Base-by-base conservation (phyloP, 1,140 invertebrate genomes). In the Theocolax elegans region DNA sequence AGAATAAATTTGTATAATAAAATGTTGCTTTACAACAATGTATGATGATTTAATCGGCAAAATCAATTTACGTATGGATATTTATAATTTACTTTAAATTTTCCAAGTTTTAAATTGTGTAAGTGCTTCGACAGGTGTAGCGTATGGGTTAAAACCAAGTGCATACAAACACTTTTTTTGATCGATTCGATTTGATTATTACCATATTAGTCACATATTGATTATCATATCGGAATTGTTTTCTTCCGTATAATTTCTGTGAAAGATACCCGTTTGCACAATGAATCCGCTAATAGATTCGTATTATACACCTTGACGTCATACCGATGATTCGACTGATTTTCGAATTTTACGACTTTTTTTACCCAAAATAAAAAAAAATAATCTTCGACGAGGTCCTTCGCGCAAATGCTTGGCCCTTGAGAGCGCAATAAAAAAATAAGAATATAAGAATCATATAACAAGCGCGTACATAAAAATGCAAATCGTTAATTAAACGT, bases 291-390 rank as follows among this genome's bases (percentile, higher is more conserved):
- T 0, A 13, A 49, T 63, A 21, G 46, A 10, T 0, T 51, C n/a
- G 60, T 63, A 46, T 58, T 58, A 42, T 23, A n/a, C n/a, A n/a
- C n/a, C 29, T 29, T 65, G 62, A 53, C 35, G 35, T 65, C 48
- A 65, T 23, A 31, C 0, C 58, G 25, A 42, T 59, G 56, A 62
- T 64, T 64, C 27, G 44, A 65, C 35, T 15, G 19, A 17, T 53
- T 27, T 15, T 27, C 10, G 54, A 65, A 53, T 54, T 51, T 53
- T 54, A 42, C 15, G n/a, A 53, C 8, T 53, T n/a, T 15, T 38
- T 65, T 54, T 23, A 13, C 40, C 46, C 3, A 23, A 12, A 21
- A 9, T 1, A 8, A 42, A 54, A 54, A 42, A 46, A 54, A 51
- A 42, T 25, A 4, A 35, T 29, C 29, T 63, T 49, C 27, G 27